Base-by-base conservation (phyloP, 2,113 vertebrate genomes). In the Vulpes ferrilata region DNA sequence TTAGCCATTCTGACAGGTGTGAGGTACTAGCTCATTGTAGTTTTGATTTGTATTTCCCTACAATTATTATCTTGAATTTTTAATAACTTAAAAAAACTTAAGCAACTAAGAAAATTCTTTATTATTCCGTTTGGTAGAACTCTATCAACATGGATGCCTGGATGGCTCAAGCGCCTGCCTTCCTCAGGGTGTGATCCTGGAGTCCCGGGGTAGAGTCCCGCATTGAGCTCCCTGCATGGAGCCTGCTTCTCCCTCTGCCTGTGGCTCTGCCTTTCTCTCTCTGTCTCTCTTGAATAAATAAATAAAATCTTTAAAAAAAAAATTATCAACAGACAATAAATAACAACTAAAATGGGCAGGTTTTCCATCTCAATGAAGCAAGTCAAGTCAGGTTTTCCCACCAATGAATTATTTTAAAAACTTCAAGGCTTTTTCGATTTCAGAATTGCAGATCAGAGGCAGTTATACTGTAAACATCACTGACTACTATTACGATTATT, bases 31-130 rank as follows among this genome's bases (percentile, higher is more conserved):
- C 74, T 78, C 74, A 16, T 51, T 51, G 43, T 51, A 13, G 38
- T 74, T 43, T 25, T 48, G 73, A 76, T 76, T 17, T 51, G 43
- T 78, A 51, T 51, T 78, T 78, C 74, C 74, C 74, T 51, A 43
- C 51, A 78, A 51, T 78, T 51, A 27, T 48, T 76, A 74, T 16
- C 38, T 35, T 69, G 12, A 73, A 32, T 87, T 94, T 89, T 86
- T 60, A 43, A 86, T 80, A 7, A 84, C 78, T 78, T 20, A 59
- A 80, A 87, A 95, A 67, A 73, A 19, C 20, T 55, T 60, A 4
- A 84, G 60, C 15, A 88, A 83, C 51, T 43, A 67, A 96, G 71
- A 84, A 90, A 90, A 85, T 59, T 88, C 51, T 89, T 76, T 59
- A 88, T 71, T 71, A 80, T 25, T 71, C 43, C 20, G 85, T 67